These are phyloP conservation scores for Elmis aenea DNA, from an alignment of 2,888 invertebrate genomes.

Conservation along the genomic window DNA sequence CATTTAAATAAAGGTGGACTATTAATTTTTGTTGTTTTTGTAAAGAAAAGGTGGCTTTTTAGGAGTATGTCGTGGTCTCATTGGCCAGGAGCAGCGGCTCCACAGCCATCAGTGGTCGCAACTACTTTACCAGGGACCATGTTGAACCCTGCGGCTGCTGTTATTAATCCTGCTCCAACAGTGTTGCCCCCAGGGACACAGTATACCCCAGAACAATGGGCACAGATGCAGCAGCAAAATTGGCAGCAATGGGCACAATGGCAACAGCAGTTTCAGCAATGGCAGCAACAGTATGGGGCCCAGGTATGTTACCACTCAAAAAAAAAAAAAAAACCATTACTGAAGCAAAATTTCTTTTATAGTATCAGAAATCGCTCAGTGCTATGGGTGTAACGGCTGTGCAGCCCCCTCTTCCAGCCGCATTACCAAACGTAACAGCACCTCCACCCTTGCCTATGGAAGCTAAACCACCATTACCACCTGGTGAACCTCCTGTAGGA, in stretches of 20 bases:
- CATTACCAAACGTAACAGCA: conserved; percentile 33
- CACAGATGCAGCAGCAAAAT: conserved; percentile 64
- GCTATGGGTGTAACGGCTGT: conserved; percentile 29
- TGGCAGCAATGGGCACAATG: conserved; percentile 73
- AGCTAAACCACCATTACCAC: conserved; percentile 43
- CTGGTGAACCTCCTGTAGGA: conserved; percentile 36
- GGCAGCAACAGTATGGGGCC: conserved; percentile 71
- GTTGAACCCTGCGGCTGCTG: conserved; percentile 17
- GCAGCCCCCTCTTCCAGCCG: conserved; percentile 29
- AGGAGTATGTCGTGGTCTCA: conserved; percentile 45
- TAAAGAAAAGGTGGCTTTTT: too few relatives aligned
- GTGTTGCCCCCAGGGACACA: conserved; percentile 28
- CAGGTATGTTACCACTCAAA: conserved; percentile 50
- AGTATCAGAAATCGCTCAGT: conserved; percentile 53
- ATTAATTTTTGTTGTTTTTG: too few relatives aligned
- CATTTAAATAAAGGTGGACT: too few relatives aligned
- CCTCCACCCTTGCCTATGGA: conserved; percentile 50
- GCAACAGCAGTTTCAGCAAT: conserved; percentile 72
- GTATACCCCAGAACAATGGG: conserved; percentile 64
- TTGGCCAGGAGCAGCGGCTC: conserved; percentile 31
- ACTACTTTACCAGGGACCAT: too few relatives aligned
- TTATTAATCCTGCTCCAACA: conserved; percentile 32
- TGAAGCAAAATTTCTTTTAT: conserved; percentile 31
- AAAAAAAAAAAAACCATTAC: neutral
- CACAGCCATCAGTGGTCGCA: conserved; percentile 17